Conservation (phyloP, 2,888 invertebrate species). For the Lumbricus terrestris region DNA sequence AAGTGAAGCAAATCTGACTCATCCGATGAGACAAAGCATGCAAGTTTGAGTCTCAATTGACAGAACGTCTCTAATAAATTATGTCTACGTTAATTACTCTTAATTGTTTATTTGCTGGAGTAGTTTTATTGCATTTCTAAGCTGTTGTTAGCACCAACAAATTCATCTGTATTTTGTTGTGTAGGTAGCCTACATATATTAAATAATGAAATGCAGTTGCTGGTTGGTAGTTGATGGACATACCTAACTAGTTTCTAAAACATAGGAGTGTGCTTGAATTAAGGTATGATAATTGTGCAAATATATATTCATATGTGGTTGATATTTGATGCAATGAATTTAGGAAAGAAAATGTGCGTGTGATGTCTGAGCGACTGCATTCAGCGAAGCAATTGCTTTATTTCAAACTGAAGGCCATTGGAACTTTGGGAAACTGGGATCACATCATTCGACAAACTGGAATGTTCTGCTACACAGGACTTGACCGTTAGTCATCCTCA, state of each 20-base stretch:
- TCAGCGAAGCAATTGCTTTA: slow-evolving; percentile 73
- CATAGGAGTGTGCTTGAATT: no score
- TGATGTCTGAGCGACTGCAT: slow-evolving; percentile 85
- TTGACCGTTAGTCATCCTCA: slow-evolving; percentile 67
- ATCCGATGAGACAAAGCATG: neutral
- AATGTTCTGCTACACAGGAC: slow-evolving; percentile 97
- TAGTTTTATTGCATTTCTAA: neutral
- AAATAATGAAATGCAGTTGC: no score
- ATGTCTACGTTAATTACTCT: neutral
- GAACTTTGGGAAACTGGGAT: slow-evolving; percentile 90
- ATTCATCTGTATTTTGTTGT: no score
- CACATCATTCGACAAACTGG: slow-evolving; percentile 84
- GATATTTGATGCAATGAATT: neutral
- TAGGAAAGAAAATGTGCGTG: slow-evolving; percentile 79
- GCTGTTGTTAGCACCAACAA: no score
- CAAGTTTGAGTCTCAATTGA: neutral
- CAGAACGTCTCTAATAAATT: no score
- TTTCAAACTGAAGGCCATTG: slow-evolving; percentile 54
- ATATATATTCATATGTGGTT: neutral
- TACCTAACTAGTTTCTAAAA: no score
- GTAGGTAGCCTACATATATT: no score
- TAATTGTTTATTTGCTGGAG: neutral
- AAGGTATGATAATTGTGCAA: neutral
- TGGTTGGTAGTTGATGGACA: no score
- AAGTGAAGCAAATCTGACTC: neutral